These are phyloP conservation scores for Chiloscyllium punctatum DNA, from an alignment of 2,797 vertebrate genomes.

Conservation along the genomic window DNA sequence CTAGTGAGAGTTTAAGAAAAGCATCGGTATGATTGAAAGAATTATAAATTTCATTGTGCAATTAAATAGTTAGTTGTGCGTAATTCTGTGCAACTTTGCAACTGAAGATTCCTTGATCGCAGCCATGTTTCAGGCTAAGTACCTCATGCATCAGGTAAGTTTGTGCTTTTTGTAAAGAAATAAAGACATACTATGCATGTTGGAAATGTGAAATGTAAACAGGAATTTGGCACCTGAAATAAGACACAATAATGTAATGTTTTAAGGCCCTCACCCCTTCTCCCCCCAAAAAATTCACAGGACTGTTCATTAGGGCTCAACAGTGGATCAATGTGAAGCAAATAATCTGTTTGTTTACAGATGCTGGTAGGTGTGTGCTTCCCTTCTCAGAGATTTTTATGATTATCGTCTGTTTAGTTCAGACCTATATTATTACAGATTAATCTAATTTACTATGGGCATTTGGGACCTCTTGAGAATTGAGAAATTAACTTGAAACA, in stretches of 20 bases:
- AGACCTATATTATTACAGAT: background rate
- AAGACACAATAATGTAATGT: background rate
- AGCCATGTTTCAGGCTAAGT: background rate
- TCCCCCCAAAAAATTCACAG: too few relatives aligned
- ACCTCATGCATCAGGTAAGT: background rate
- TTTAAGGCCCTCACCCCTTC: background rate
- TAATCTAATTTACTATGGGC: background rate
- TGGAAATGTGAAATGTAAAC: background rate
- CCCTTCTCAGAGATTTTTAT: background rate
- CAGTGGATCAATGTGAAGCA: background rate
- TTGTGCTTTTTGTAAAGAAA: background rate
- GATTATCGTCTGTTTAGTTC: background rate
- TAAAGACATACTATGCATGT: background rate
- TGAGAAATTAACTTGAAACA: background rate
- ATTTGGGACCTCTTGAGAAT: background rate
- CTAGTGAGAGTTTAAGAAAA: background rate
- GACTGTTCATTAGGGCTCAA: background rate
- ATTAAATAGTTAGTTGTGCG: background rate
- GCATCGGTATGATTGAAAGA: background rate
- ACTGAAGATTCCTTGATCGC: background rate
- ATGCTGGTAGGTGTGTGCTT: background rate
- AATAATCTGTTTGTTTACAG: background rate
- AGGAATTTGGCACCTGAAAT: conserved; percentile 2
- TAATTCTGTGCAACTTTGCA: background rate
- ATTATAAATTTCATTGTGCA: background rate